Conservation (phyloP, 2,113 vertebrate genomes). For the Heterotis niloticus region DNA sequence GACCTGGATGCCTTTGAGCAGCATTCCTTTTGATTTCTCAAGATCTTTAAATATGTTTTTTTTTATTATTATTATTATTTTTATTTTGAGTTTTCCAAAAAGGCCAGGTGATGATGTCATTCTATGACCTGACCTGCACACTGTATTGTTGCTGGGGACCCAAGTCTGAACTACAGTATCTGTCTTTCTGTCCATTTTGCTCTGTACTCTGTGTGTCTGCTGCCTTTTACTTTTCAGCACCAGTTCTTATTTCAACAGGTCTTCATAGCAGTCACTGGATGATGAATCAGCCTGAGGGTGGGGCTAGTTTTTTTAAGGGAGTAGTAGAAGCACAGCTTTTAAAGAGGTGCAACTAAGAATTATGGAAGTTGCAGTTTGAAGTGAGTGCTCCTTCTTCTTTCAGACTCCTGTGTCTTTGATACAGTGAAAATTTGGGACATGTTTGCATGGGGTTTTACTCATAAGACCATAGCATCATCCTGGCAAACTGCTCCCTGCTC, state of each 20-base stretch:
- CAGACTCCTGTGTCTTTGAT: neutral
- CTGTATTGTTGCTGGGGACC: neutral
- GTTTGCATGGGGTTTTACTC: neutral
- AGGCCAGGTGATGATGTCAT: neutral
- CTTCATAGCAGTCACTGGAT: slow-evolving; percentile 13
- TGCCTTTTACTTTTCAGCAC: slow-evolving; percentile 23
- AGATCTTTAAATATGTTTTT: neutral
- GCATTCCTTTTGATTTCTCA: slow-evolving; percentile 9
- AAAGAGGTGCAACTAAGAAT: neutral
- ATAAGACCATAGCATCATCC: neutral
- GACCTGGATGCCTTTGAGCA: slow-evolving; percentile 1
- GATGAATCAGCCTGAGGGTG: neutral
- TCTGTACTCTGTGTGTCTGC: neutral
- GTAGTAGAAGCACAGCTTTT: slow-evolving; percentile 3
- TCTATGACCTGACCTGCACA: neutral
- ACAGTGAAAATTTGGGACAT: neutral
- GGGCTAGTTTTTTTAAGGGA: slow-evolving; percentile 7
- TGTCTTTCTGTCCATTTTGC: neutral
- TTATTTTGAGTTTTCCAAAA: neutral
- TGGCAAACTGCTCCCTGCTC: neutral
- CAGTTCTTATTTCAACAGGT: slow-evolving; percentile 37
- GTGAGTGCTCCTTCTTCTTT: neutral
- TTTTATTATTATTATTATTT: neutral
- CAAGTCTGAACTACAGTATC: neutral
- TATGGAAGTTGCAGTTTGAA: neutral